Base-by-base conservation (phyloP, 2,113 vertebrate species). In the Cnemophilus loriae region DNA sequence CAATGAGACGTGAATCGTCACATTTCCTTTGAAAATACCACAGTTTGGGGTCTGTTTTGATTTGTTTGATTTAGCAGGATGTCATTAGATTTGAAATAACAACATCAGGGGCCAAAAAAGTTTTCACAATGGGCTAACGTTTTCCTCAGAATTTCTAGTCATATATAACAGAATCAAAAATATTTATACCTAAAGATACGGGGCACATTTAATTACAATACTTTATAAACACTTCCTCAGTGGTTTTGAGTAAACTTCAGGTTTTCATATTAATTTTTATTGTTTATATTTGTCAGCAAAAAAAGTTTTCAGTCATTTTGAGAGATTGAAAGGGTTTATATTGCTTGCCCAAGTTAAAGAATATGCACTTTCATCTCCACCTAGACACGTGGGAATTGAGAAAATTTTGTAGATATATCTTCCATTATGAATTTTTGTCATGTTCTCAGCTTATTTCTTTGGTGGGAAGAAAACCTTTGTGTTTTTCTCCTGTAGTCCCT, bases 11-110 rank as follows among this genome's bases (percentile, higher is more conserved):
- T 13, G 65, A 93, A 67, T 87, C 17, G 19, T 59, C 89, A 71
- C 33, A 73, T 84, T 87, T 64, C 75, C 57, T 87, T 85, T 90
- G 61, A 95, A 89, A 82, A 93, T 41, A 30, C 67, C 81, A 56
- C 70, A 73, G 35, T 92, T 67, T 92, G 60, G 64, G 76, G 61
- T 78, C 76, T 95, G 80, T 78, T 95, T 95, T 77, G 89, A 89
- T 90, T 70, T 93, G 53, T 92, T 95, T 95, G 75, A 87, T 93
- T 85, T 95, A 84, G 44, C 64, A 95, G 56, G 50, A 90, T 87
- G 63, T 56, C 50, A 59, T 82, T 96, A 87, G 35, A 70, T 88
- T 77, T 70, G 23, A 64, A 79, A 41, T 56, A 77, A 74, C 22
- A 90, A 35, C 10, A 84, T 63, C n/a, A 47, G 28, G 26, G 82